Base-by-base conservation (phyloP, 2,797 vertebrate species). In the Setipinna tenuifilis region DNA sequence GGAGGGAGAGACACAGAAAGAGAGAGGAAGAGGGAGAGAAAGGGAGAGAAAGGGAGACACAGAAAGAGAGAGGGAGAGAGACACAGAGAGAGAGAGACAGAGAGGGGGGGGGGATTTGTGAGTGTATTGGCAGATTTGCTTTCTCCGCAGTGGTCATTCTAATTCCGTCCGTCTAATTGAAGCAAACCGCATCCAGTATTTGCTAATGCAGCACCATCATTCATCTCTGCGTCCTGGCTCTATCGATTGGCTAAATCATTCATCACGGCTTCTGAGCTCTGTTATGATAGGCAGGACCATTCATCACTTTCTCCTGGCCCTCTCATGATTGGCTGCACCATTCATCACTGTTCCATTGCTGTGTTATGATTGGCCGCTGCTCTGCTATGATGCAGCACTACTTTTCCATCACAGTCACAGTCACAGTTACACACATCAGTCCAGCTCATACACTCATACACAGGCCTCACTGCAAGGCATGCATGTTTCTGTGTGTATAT, bases 131-230 rank as follows among this genome's bases (percentile, higher is more conserved):
- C 50, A 71, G 82, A 78, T 84, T 88, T 88, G 83, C 88, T 54
- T 88, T 44, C 84, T 57, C 59, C 17, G 85, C 80, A 84, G 84
- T 90, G 83, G 84, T 82, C 90, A 71, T 35, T 35, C 16, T 35
- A 35, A 71, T 17, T 28, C 61, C 25, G 25, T 62, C 88, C 89
- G 31, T 65, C 81, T 89, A 89, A 88, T 83, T 90, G 88, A 87
- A 85, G 87, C 83, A 84, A 84, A 86, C 28, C 65, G 31, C 62
- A 31, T 2, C 62, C 65, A 65, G 61, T 87, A 85, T 81, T 41
- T 83, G 83, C 82, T 89, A 90, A 89, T 87, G 83, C 83, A 88
- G 84, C 88, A 83, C 86, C 86, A 86, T 82, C 87, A 88, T 88
- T 92, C 86, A 89, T 68, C 62, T 28, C 25, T 68, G 50, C 50